Base-by-base conservation (phyloP, 2,888 invertebrate species). In the Capitulum mitella region DNA sequence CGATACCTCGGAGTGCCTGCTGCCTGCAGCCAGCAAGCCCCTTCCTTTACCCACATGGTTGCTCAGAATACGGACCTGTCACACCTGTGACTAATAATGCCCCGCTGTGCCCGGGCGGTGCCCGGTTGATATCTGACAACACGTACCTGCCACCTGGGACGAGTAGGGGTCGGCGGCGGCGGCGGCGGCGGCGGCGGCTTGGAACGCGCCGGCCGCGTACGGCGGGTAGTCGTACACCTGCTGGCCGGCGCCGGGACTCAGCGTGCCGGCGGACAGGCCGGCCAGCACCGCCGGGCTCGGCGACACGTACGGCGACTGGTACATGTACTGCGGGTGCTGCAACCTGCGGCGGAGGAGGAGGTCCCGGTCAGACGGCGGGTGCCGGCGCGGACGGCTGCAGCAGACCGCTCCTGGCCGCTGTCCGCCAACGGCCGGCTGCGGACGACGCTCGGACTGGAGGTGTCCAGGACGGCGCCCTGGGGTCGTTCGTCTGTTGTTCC, bases 291-390 rank as follows among this genome's bases (percentile, higher is more conserved):
- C 37, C 37, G 37, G 70, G 70, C 40, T 70, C 37, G 16, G 40
- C 8, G 37, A 37, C 70, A 70, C 37, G 70, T 70, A 70, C 37
- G 70, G 70, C 26, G 70, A 70, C 70, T 70, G 70, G 70, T 70
- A 70, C 70, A 70, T 70, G 70, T 70, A 70, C 70, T 70, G 70
- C 70, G 70, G 70, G 29, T 37, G 37, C 70, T 70, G 70, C 40
- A 70, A 26, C 70, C 70, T 70, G 70, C 40, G 32, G 26, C 29
- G 34, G 29, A 8, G 19, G 34, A 58, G 58, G 12, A 29, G 1
- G 58, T 29, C 29, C n/a, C 6, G 22, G 5, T 1, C 19, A 5
- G 51, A 26, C 3, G 51, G 6, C 51, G 26, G 51, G 51, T 6
- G 51, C 19, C 51, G 22, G 51, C 2, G 51, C 22, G 16, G 58